Conservation (phyloP, 2,888 invertebrate genomes). For the Magallana nippona region DNA sequence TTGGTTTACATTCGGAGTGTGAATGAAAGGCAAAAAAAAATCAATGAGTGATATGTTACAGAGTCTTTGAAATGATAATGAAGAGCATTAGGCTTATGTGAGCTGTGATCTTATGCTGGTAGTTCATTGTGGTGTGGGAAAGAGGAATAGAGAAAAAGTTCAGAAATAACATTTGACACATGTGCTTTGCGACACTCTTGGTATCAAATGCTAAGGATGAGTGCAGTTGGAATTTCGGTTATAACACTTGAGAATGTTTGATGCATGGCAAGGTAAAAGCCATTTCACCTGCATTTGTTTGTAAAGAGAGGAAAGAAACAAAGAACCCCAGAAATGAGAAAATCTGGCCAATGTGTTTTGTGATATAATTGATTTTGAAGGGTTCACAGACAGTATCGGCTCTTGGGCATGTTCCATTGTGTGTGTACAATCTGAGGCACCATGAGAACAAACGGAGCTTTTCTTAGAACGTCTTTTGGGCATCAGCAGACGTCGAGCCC, state of each 20-base stretch:
- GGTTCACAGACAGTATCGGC: slow-evolving; percentile 29
- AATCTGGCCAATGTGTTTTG: slow-evolving; percentile 30
- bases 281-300: slow-evolving; percentile 10
- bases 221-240: background rate
- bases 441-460: slow-evolving; percentile 71
- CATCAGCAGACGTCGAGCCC: slow-evolving; percentile 54
- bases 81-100: background rate
- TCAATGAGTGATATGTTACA: slow-evolving; percentile 27
- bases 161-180: background rate
- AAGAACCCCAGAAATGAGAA: background rate
- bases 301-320: background rate
- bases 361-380: slow-evolving; percentile 32
- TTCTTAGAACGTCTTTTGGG: slow-evolving; percentile 63
- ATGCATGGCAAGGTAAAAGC: slow-evolving; percentile 20
- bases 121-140: background rate
- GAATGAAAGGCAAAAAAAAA: slow-evolving; percentile 23
- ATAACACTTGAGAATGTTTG: slow-evolving; percentile 21
- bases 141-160: background rate
- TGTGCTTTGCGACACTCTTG: background rate
- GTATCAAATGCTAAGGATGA: slow-evolving; percentile 3
- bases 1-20: slow-evolving; percentile 3
- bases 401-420: slow-evolving; percentile 12
- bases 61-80: slow-evolving; percentile 25
- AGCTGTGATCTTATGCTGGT: slow-evolving; percentile 9
- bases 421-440: slow-evolving; percentile 11